Conservation (phyloP, 2,888 invertebrate species). For the Scaeva pyrastri region DNA sequence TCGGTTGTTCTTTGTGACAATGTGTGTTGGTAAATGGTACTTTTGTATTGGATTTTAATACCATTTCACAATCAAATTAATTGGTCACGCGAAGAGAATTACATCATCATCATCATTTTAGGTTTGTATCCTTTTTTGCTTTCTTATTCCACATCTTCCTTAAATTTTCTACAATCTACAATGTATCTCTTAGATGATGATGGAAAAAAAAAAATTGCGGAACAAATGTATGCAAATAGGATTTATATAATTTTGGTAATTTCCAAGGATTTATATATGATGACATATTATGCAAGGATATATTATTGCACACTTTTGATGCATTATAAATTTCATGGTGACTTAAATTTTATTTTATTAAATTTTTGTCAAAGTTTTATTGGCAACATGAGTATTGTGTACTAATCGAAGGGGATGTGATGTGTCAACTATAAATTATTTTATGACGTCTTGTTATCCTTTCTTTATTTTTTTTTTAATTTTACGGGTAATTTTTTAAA, state of each 20-base stretch:
- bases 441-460: constrained; percentile 2
- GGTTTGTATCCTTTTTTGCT: constrained; percentile 42
- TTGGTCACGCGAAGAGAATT: constrained; percentile 83
- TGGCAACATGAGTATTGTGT: not conserved
- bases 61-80: constrained; percentile 84
- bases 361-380: not conserved
- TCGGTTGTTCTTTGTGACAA: not conserved
- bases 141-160: constrained; percentile 20
- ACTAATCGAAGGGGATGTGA: not conserved
- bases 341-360: constrained; percentile 8
- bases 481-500: constrained; percentile 3
- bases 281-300: constrained; percentile 35
- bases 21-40: constrained; percentile 1
- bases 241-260: constrained; percentile 65
- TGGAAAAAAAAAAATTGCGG: constrained; percentile 48
- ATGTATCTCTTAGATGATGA: not conserved
- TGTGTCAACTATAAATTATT: not conserved
- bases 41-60: constrained; percentile 83
- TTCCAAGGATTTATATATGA: constrained; percentile 60
- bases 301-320: constrained; percentile 61
- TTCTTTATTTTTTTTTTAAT: not conserved
- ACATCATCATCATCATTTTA: constrained; percentile 77
- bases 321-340: constrained; percentile 68
- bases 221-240: constrained; percentile 75
- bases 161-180: constrained; percentile 15